These are phyloP conservation scores for Blera fallax DNA, from an alignment of 2,888 invertebrate genomes.

Conservation along the genomic window DNA sequence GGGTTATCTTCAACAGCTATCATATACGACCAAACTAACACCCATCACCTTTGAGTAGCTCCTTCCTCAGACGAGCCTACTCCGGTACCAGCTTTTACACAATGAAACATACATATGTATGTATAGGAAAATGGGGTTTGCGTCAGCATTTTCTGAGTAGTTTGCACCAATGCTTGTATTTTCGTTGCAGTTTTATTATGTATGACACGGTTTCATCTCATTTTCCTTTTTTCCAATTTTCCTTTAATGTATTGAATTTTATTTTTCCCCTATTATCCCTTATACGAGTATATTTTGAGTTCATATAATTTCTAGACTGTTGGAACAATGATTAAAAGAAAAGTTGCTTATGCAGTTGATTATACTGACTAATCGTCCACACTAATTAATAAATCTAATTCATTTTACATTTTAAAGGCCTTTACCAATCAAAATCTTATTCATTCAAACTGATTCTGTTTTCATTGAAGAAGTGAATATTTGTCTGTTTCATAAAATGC, in stretches of 20 bases:
- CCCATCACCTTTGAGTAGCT: slow-evolving; percentile 31
- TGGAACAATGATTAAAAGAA: neutral
- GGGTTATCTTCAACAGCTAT: slow-evolving; percentile 39
- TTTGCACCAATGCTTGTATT: slow-evolving; percentile 10
- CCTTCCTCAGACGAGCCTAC: slow-evolving; percentile 14
- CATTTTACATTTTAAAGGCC: neutral
- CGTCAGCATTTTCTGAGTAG: slow-evolving; percentile 37
- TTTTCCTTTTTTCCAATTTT: neutral
- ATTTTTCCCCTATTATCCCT: neutral
- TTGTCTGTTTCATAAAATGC: neutral
- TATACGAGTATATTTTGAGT: too few relatives aligned
- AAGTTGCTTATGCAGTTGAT: neutral
- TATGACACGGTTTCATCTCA: neutral
- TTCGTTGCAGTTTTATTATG: slow-evolving; percentile 2
- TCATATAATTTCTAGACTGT: neutral
- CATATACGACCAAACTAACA: slow-evolving; percentile 26
- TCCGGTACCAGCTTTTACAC: slow-evolving; percentile 1
- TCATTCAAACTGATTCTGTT: neutral
- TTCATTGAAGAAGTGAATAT: neutral
- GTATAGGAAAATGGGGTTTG: slow-evolving; percentile 1
- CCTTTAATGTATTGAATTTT: neutral
- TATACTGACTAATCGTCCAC: neutral
- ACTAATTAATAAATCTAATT: neutral
- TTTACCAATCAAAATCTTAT: neutral
- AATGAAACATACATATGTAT: slow-evolving; percentile 22